Percentiles rank a stretch among this genome's conserved stretches.
phyloP scores from a whole-genome alignment of 2,797 vertebrate genomes.

The Luscinia megarhynchos region DNA sequence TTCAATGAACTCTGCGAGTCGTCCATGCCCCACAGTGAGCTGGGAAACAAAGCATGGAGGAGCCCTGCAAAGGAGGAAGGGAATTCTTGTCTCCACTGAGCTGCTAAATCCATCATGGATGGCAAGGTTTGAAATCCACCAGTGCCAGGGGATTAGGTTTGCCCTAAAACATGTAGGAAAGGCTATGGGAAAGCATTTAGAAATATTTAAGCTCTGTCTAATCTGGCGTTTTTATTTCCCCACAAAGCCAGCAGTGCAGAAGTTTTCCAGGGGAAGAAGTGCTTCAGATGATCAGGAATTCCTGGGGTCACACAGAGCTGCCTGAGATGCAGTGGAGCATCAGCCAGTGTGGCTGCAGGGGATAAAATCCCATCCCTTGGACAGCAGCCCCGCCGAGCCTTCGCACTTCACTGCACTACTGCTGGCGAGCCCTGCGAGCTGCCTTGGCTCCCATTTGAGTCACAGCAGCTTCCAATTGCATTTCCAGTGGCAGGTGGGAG shows the following conservation, averaged over 20 bases:
- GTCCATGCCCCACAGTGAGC: neutral
- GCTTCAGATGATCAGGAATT: neutral
- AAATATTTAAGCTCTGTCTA: neutral
- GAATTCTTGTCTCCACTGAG: neutral
- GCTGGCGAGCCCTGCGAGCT: neutral
- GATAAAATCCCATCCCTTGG: neutral
- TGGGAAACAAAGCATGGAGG: neutral
- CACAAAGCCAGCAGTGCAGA: neutral
- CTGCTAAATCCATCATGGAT: neutral
- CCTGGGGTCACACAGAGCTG: neutral
- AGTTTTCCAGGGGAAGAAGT: neutral
- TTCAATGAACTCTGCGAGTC: neutral
- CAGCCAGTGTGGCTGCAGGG: neutral
- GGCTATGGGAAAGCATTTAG: neutral
- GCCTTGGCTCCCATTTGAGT: neutral
- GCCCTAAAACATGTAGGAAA: neutral
- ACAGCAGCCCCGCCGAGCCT: neutral
- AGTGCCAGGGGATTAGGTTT: neutral
- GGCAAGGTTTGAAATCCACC: neutral
- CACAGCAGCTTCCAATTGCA: accelerated
- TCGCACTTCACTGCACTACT: neutral
- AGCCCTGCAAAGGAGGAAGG: neutral
- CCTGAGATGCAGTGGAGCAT: neutral
- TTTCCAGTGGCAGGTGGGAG: neutral
- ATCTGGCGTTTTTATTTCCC: neutral